Evolutionary conservation across 2,888 invertebrate species (phyloP).

Genomic region (Yponomeuta plumbellus): DNA sequence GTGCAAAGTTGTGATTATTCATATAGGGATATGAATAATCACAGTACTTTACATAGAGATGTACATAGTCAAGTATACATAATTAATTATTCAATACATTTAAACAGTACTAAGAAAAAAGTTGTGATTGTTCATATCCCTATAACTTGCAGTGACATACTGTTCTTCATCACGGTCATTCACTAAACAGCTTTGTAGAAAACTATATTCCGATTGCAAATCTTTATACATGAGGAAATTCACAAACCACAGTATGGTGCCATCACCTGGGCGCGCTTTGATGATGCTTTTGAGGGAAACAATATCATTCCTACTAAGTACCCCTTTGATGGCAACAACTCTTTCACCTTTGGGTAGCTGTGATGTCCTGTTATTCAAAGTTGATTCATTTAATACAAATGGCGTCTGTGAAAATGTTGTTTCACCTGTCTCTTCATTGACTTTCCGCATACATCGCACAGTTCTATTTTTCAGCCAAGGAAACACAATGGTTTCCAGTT

Average conservation of each 20-base stretch:
- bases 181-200: constrained; percentile 68
- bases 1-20: too few species aligned
- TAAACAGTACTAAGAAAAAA: neutral
- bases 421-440: constrained; percentile 21
- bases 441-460: neutral
- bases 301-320: constrained; percentile 36
- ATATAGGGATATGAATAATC: too few species aligned
- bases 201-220: constrained; percentile 28
- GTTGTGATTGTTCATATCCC: neutral
- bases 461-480: constrained; percentile 25
- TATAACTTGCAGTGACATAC: neutral
- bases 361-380: neutral
- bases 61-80: neutral
- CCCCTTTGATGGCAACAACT: constrained; percentile 23
- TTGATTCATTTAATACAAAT: neutral
- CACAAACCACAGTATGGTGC: constrained; percentile 41
- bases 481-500: constrained; percentile 31
- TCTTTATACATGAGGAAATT: constrained; percentile 40
- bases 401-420: neutral
- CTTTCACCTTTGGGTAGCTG: constrained; percentile 15
- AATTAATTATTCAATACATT: constrained; percentile 21
- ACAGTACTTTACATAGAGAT: neutral
- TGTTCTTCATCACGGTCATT: neutral
- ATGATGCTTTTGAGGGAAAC: constrained; percentile 38
- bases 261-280: constrained; percentile 29